Base-by-base conservation (phyloP, 2,888 invertebrate species). In the Rhorus exstirpatorius region DNA sequence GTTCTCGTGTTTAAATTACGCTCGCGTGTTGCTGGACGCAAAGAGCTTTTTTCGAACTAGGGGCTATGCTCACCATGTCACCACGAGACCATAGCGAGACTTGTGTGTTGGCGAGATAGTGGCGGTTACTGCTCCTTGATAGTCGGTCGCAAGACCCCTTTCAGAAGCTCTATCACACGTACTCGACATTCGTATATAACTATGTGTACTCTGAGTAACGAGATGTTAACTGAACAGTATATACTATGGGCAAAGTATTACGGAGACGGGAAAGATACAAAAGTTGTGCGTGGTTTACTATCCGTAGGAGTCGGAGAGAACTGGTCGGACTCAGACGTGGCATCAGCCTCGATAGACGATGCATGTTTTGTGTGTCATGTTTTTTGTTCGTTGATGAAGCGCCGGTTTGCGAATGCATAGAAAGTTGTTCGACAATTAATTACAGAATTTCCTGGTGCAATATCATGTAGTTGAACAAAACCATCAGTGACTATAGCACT, bases 1-100 rank as follows among this genome's bases (percentile, higher is more conserved):
- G 35, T 44, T 70, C 70, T 53, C 61, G 61, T 82, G 79, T 84
- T 81, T 80, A 79, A 84, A 79, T 77, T 82, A 63, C 70, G 21
- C 77, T 74, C 41, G 61, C 63, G 35, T 49, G 72, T 38, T 53
- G 38, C 65, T 21, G 71, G 81, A 63, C 76, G 70, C 55, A 58
- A 53, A 35, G 49, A 77, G 53, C 38, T 46, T 79, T 77, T 67
- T 79, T 77, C 74, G 41, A n/a, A 61, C 68, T 26, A 53, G 51
- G 79, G 76, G 31, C 2, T 35, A 79, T 63, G 17, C 49, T 72
- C 63, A 79, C 82, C 82, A 84, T 76, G 81, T n/a, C n/a, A n/a
- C n/a, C n/a, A n/a, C n/a, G 75, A 81, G 71, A 81, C 65, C 65
- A 67, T 68, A 38, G 67, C 41, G 31, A 17, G 41, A 44, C 41